Conservation (phyloP, 2,888 invertebrate genomes). For the Tupiocoris notatus region DNA sequence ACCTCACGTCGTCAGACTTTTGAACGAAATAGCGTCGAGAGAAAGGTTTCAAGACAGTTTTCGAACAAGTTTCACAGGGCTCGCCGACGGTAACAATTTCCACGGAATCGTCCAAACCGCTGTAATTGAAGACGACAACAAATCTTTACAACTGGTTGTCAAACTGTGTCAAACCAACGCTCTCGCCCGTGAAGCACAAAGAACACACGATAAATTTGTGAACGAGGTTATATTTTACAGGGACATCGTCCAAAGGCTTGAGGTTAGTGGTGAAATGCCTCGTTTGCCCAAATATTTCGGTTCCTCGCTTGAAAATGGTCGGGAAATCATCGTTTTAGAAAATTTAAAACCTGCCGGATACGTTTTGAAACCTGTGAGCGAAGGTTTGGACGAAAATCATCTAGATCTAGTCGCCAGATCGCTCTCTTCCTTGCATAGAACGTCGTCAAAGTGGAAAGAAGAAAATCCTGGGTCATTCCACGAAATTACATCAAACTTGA, state of each 20-base stretch:
- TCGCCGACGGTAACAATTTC: constrained; percentile 3
- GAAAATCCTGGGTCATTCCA: background rate
- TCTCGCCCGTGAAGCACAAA: constrained; percentile 7
- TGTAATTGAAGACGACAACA: constrained; percentile 1
- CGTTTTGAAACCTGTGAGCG: background rate
- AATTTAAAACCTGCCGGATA: background rate
- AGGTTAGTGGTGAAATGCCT: background rate
- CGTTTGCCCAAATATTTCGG: constrained; percentile 21
- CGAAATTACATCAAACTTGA: background rate
- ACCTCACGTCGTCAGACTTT: constrained; percentile 6
- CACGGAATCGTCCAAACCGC: constrained; percentile 13
- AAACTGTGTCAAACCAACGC: constrained; percentile 11
- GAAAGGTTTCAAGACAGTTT: constrained; percentile 8
- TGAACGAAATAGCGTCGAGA: constrained; percentile 1
- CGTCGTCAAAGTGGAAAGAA: constrained; percentile 12
- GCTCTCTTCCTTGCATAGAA: constrained; percentile 7
- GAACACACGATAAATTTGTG: constrained; percentile 12
- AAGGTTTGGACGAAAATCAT: constrained; percentile 14
- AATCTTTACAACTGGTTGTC: constrained; percentile 4
- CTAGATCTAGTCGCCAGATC: background rate
- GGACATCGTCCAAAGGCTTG: background rate
- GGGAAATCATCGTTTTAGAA: constrained; percentile 21
- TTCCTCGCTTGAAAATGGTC: background rate
- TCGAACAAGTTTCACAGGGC: background rate
- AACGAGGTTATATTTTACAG: constrained; percentile 29